phyloP scores from a whole-genome alignment of 2,888 invertebrate genomes.

The Rotaria macrura region DNA sequence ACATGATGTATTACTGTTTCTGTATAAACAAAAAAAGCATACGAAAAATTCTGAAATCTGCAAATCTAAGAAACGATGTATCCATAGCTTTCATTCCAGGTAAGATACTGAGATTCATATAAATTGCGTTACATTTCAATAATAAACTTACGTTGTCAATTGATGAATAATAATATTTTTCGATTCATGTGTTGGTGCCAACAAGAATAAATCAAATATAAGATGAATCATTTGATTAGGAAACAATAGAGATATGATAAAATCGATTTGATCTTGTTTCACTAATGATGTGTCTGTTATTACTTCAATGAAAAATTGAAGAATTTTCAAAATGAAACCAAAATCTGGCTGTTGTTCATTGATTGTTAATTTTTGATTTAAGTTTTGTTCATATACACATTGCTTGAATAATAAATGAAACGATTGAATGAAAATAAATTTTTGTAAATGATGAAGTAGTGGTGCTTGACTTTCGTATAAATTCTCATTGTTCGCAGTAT shows the following conservation, averaged over 20 bases:
- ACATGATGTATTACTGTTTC: no score
- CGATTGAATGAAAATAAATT: background rate
- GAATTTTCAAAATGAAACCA: background rate
- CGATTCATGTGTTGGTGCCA: background rate
- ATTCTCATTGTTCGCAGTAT: background rate
- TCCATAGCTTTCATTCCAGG: no score
- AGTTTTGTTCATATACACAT: background rate
- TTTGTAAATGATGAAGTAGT: background rate
- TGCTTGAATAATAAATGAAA: background rate
- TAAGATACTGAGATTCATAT: no score
- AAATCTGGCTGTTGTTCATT: background rate
- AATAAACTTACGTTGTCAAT: background rate
- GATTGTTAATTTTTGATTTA: background rate
- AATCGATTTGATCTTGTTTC: background rate
- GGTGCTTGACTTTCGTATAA: background rate
- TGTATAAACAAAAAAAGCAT: no score
- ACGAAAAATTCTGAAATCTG: no score
- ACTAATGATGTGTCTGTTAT: background rate
- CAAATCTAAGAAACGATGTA: no score
- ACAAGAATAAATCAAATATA: background rate
- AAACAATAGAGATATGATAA: background rate
- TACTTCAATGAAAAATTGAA: background rate
- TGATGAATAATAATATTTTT: background rate
- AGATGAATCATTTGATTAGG: background rate
- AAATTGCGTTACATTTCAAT: no score